Evolutionary conservation across 2,888 invertebrate species (phyloP).

Genomic region (Exocentrus adspersus): DNA sequence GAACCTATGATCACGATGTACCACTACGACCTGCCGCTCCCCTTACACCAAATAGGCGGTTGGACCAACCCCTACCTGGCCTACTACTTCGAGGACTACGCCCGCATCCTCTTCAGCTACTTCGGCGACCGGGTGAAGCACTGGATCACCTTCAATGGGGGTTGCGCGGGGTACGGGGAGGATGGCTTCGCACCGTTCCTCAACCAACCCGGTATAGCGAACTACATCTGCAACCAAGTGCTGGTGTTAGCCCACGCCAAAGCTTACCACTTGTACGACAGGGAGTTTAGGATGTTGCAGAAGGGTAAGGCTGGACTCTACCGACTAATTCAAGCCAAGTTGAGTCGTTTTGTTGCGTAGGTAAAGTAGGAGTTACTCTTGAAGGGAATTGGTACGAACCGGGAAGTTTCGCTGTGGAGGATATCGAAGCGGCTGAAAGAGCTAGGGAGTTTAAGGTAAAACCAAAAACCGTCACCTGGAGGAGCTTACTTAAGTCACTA

Average conservation of each 20-base stretch:
- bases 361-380: constrained; percentile 64
- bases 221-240: constrained; percentile 73
- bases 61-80: constrained; percentile 72
- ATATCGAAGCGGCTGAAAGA: constrained; percentile 70
- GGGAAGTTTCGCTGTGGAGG: constrained; percentile 65
- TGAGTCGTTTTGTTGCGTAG: constrained; percentile 22
- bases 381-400: constrained; percentile 73
- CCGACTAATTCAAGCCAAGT: neutral
- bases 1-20: constrained; percentile 72
- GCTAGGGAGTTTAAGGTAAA: constrained; percentile 68
- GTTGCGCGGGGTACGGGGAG: constrained; percentile 67
- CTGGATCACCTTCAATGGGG: constrained; percentile 79
- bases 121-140: constrained; percentile 69
- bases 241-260: constrained; percentile 75
- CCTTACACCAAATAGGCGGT: constrained; percentile 68
- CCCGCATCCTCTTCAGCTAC: constrained; percentile 66
- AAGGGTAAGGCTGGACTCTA: constrained; percentile 59
- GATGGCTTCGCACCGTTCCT: constrained; percentile 67
- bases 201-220: constrained; percentile 68
- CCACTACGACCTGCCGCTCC: constrained; percentile 61
- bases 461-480: too few relatives aligned
- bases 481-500: too few relatives aligned
- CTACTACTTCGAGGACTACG: constrained; percentile 70
- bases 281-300: constrained; percentile 67
- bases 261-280: constrained; percentile 72